phyloP scores from a whole-genome alignment of 2,888 invertebrate species.

The Tineola bisselliella region DNA sequence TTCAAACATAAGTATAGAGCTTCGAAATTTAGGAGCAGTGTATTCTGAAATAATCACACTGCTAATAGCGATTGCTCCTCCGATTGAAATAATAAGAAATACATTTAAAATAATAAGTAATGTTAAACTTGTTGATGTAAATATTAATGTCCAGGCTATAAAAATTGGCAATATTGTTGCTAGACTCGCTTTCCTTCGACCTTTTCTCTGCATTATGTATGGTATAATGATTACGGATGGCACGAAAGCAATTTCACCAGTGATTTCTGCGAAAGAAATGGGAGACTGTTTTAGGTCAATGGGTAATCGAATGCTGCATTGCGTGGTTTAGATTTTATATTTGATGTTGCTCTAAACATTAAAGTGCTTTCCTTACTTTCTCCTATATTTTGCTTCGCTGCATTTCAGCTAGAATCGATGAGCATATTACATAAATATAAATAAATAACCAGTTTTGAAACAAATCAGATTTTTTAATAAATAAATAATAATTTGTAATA shows the following conservation, averaged over 20 bases:
- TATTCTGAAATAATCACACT: slow-evolving; percentile 22
- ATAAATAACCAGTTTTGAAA: too few species aligned
- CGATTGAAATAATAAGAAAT: slow-evolving; percentile 21
- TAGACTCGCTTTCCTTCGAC: slow-evolving; percentile 20
- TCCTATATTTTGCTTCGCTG: too few species aligned
- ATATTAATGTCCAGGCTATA: slow-evolving; percentile 19
- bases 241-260: slow-evolving; percentile 22
- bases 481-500: too few species aligned
- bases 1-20: slow-evolving; percentile 21
- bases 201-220: slow-evolving; percentile 23
- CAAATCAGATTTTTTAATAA: too few species aligned
- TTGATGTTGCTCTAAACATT: too few species aligned
- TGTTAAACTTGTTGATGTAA: not conserved
- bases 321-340: not conserved
- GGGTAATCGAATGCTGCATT: not conserved
- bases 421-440: too few species aligned
- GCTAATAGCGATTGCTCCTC: slow-evolving; percentile 22
- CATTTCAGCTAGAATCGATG: too few species aligned
- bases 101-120: slow-evolving; percentile 20
- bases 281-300: slow-evolving; percentile 12
- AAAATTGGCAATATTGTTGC: slow-evolving; percentile 20
- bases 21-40: slow-evolving; percentile 21
- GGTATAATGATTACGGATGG: slow-evolving; percentile 23
- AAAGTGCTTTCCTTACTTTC: too few species aligned
- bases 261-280: slow-evolving; percentile 21